These are phyloP conservation scores for Electrophaes corylata DNA, from an alignment of 2,888 invertebrate species.

Conservation along the genomic window DNA sequence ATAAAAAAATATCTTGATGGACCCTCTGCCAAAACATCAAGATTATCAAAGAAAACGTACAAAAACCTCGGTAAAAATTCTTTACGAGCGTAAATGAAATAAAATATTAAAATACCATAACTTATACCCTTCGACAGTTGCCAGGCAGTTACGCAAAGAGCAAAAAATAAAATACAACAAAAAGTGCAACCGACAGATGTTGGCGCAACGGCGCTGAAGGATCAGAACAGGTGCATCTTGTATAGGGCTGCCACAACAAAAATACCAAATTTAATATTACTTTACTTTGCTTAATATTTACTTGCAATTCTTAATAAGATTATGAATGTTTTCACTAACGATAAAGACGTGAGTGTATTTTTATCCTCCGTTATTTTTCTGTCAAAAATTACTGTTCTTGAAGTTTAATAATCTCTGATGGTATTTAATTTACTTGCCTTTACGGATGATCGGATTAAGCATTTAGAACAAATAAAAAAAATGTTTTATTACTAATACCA, in stretches of 20 bases:
- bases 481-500: not conserved
- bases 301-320: not conserved
- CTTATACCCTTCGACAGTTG: conserved; percentile 54
- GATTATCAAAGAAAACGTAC: not conserved
- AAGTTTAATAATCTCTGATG: conserved; percentile 2
- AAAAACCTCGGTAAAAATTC: not conserved
- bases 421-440: conserved; percentile 9
- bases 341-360: not conserved
- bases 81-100: conserved; percentile 2
- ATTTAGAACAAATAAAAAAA: not conserved
- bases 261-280: not conserved
- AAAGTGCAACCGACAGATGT: conserved; percentile 75
- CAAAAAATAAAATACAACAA: conserved; percentile 53
- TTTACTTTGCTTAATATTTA: not conserved
- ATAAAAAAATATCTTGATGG: no score
- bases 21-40: not conserved
- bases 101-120: conserved; percentile 55
- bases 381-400: conserved; percentile 6
- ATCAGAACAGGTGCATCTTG: conserved; percentile 71
- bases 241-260: conserved; percentile 60
- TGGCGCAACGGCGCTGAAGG: conserved; percentile 70
- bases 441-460: not conserved
- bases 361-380: not conserved
- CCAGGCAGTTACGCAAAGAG: conserved; percentile 61
- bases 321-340: not conserved